phyloP scores from a whole-genome alignment of 2,113 vertebrate genomes.

The Thryonomys swinderianus region DNA sequence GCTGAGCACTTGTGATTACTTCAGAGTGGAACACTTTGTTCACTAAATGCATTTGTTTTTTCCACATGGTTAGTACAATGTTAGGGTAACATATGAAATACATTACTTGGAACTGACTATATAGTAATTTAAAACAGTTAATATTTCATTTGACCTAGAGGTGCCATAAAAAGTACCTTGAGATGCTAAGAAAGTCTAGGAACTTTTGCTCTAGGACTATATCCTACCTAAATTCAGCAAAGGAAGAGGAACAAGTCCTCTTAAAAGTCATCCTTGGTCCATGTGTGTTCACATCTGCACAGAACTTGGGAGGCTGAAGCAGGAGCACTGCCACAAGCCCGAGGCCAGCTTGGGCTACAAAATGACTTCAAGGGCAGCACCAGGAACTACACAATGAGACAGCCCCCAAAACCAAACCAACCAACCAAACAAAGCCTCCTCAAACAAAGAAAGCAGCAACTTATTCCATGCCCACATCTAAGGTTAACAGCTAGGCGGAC shows the following conservation, averaged over 20 bases:
- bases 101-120: background rate
- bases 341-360: too few relatives aligned
- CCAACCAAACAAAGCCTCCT: too few relatives aligned
- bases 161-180: background rate
- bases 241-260: background rate
- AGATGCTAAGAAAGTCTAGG: background rate
- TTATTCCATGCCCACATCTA: background rate
- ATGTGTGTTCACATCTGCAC: background rate
- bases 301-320: too few relatives aligned
- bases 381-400: too few relatives aligned
- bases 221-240: background rate
- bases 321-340: too few relatives aligned
- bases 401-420: too few relatives aligned
- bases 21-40: background rate
- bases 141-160: background rate
- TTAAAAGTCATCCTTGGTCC: background rate
- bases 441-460: background rate
- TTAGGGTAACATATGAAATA: background rate
- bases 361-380: too few relatives aligned
- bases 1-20: background rate
- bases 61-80: background rate
- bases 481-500: background rate
- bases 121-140: background rate
- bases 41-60: background rate
- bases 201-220: background rate